A percentile compares a stretch with the other conserved stretches of the same genome.
Conservation (phyloP, 1,140 invertebrate species). For the Ceratina japonica region DNA sequence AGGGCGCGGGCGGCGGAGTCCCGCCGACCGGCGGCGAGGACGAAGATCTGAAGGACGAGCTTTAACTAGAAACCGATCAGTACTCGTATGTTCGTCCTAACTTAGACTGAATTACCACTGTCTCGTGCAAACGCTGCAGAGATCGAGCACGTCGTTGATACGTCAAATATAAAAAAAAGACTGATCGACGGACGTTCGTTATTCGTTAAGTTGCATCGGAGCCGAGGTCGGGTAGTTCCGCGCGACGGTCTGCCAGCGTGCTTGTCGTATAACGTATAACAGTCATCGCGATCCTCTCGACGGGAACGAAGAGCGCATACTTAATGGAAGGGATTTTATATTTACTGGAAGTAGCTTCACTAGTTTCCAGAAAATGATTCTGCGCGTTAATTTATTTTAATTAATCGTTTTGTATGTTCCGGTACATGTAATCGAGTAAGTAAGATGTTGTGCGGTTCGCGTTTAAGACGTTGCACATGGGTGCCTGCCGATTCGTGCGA, state of each 20-base stretch:
- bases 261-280: conserved; percentile 53
- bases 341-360: conserved; percentile 23
- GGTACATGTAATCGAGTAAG: conserved; percentile 70
- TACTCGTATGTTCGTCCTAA: conserved; percentile 46
- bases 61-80: conserved; percentile 82
- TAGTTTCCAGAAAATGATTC: conserved; percentile 51
- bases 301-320: conserved; percentile 5
- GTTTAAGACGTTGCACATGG: conserved; percentile 49
- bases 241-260: conserved; percentile 56
- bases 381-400: conserved; percentile 76
- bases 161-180: conserved; percentile 44
- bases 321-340: conserved; percentile 17
- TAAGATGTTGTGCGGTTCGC: conserved; percentile 61
- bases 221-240: conserved; percentile 32
- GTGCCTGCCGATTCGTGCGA: conserved; percentile 53
- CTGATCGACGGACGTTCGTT: conserved; percentile 46
- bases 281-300: conserved; percentile 29
- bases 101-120: conserved; percentile 71
- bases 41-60: conserved; percentile 92
- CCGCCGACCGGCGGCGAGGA: conserved; percentile 84
- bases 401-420: conserved; percentile 76
- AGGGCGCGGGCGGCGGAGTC: conserved; percentile 88
- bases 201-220: conserved; percentile 28
- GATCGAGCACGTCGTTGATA: conserved; percentile 51
- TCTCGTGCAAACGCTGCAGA: conserved; percentile 66